phyloP scores from a whole-genome alignment of 2,113 vertebrate genomes.

The Pollachius pollachius region DNA sequence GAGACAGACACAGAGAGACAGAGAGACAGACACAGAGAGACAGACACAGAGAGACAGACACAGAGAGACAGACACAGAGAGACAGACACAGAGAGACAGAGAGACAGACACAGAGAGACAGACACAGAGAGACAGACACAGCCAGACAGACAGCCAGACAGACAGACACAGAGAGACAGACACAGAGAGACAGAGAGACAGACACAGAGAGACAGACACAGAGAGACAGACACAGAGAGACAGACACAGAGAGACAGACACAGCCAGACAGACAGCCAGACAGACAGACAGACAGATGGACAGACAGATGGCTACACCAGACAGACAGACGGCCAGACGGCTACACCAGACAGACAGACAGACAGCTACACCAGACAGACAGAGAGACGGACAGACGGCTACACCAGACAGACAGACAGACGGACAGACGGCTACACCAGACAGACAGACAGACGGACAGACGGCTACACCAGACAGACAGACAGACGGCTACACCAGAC shows the following conservation, averaged over 20 bases:
- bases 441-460: background rate
- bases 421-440: too few relatives aligned
- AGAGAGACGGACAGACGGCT: too few relatives aligned
- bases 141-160: background rate
- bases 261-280: background rate
- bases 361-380: too few relatives aligned
- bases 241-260: too few relatives aligned
- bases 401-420: too few relatives aligned
- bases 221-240: slow-evolving; percentile 13
- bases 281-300: slow-evolving; percentile 13
- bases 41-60: slow-evolving; percentile 20
- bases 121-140: background rate
- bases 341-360: slow-evolving; percentile 34
- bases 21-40: background rate
- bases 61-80: too few relatives aligned
- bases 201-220: background rate
- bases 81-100: too few relatives aligned
- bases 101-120: too few relatives aligned
- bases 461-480: too few relatives aligned
- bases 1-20: too few relatives aligned
- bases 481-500: too few relatives aligned
- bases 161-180: background rate
- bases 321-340: slow-evolving; percentile 1
- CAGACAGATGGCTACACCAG: background rate
- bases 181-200: slow-evolving; percentile 18